Base-by-base conservation (phyloP, 1,140 invertebrate genomes). In the Phthorimaea operculella region DNA sequence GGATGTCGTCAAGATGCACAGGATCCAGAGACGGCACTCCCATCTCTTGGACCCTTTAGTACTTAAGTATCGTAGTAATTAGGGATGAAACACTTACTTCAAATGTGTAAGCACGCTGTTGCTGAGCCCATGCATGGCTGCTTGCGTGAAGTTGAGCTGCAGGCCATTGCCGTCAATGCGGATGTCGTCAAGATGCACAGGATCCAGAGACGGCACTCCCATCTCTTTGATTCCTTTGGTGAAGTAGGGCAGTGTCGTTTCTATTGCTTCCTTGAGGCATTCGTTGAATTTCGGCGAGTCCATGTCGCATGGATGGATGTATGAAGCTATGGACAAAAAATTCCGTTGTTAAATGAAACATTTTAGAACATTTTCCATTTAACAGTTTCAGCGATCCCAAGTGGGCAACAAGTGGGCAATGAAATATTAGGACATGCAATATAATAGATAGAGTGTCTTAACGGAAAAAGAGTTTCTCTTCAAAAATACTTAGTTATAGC, bases 221-320 rank as follows among this genome's bases (percentile, higher is more conserved):
- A 85, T 52, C 60, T 86, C 79, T 0, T 83, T 79, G 18, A 87
- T 76, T 33, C 88, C 88, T 17, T 83, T 79, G 0, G 80, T 73
- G 51, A 89, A 83, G 34, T 70, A 36, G 1, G 85, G 81, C 17
- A 86, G 70, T 45, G 83, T 70, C 0, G 62, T 64, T 18, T 79
- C 72, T 14, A 87, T 80, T 56, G 86, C 75, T 54, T 80, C 66
- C 45, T 71, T 74, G 1, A 89, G 58, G 58, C 88, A 89, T 17
- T 74, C 63, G 9, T 68, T 60, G 9, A 88, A 63, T 0, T 86
- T 68, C 4, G 45, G 11, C 36, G 36, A 39, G 45, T 83, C 79
- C 14, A 78, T 64, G 8, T 70, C 58, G 67, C 88, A 89, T 15
- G 79, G 70, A 51, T 77, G 73, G 3, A 89, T 83, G 70, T 85